phyloP scores from a whole-genome alignment of 2,888 invertebrate species.

The Apantesis nais region DNA sequence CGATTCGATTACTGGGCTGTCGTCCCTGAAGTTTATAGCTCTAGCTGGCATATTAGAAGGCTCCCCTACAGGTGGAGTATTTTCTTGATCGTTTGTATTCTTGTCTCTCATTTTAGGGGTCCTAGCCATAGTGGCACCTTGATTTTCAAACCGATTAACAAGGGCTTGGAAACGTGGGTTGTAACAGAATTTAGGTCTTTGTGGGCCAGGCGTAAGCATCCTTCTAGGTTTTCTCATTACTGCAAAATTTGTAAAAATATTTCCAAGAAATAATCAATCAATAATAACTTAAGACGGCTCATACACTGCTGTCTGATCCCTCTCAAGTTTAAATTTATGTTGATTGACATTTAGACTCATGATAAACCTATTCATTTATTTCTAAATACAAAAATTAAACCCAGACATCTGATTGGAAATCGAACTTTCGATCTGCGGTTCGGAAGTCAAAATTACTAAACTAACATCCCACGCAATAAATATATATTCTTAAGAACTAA shows the following conservation, averaged over 20 bases:
- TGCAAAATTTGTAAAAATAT: constrained; percentile 52
- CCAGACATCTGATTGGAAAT: neutral
- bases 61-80: constrained; percentile 71
- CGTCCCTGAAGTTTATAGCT: constrained; percentile 80
- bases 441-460: neutral
- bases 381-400: neutral
- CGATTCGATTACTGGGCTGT: constrained; percentile 68
- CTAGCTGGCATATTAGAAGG: constrained; percentile 69
- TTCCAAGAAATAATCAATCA: too few species aligned
- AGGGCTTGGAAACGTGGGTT: constrained; percentile 81
- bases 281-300: neutral
- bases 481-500: constrained; percentile 9
- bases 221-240: constrained; percentile 79
- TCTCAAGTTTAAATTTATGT: too few species aligned
- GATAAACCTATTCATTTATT: neutral
- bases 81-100: constrained; percentile 53
- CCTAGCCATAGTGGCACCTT: constrained; percentile 64
- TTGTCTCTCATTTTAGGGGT: constrained; percentile 68
- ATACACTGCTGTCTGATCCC: neutral
- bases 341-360: neutral
- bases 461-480: neutral
- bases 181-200: constrained; percentile 63
- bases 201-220: constrained; percentile 80
- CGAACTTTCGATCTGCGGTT: neutral
- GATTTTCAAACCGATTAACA: constrained; percentile 76